phyloP scores from a whole-genome alignment of 2,113 vertebrate species.

The Marmota monax region DNA sequence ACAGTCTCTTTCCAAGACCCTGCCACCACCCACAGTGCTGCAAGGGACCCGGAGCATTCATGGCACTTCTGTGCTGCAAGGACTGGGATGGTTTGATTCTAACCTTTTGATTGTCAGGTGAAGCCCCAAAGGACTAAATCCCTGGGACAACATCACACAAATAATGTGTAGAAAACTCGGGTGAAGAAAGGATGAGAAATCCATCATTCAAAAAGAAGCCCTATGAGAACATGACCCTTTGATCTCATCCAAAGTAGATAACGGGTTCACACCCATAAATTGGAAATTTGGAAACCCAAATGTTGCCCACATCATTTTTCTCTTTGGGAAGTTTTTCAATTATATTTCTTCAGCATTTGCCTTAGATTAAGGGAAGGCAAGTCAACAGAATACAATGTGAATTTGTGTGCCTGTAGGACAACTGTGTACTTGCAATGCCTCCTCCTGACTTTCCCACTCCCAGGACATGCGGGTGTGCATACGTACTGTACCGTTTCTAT shows the following conservation, averaged over 20 bases:
- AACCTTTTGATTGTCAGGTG: not conserved
- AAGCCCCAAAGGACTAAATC: not conserved
- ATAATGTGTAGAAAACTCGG: not conserved
- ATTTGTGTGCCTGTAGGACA: not conserved
- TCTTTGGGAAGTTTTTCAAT: not conserved
- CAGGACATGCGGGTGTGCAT: fast-evolving
- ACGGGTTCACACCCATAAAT: not conserved
- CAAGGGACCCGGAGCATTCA: not conserved
- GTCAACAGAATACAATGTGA: not conserved
- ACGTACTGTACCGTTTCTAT: fast-evolving
- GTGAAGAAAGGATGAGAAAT: not conserved
- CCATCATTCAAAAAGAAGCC: not conserved
- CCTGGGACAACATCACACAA: not conserved
- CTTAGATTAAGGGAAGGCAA: not conserved
- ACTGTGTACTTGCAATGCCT: fast-evolving
- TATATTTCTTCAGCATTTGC: not conserved
- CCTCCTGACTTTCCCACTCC: not conserved
- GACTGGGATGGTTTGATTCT: not conserved
- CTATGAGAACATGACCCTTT: not conserved
- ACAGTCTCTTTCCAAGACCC: not conserved
- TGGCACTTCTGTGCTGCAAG: not conserved
- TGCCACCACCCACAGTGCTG: fast-evolving
- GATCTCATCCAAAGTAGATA: not conserved
- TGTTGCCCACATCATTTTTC: not conserved
- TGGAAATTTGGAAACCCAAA: not conserved